Conservation (phyloP, 2,888 invertebrate genomes). For the Andrena bucephala region DNA sequence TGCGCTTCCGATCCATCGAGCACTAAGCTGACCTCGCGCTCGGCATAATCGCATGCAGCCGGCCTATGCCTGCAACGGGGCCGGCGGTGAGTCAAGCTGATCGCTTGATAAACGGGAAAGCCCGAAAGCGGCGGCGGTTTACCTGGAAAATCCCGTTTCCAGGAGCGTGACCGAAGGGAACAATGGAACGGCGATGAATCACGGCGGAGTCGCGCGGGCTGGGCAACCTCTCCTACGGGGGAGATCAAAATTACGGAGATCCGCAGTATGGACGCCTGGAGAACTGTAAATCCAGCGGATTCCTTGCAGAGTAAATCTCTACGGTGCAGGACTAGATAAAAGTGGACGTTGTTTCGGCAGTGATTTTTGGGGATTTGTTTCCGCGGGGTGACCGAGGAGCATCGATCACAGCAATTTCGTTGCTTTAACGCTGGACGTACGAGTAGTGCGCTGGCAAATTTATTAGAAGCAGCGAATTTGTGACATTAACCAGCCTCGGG, state of each 20-base stretch:
- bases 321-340: constrained; percentile 1
- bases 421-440: background rate
- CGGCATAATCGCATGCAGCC: constrained; percentile 41
- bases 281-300: background rate
- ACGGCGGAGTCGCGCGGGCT: constrained; percentile 6
- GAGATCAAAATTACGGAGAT: background rate
- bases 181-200: constrained; percentile 27
- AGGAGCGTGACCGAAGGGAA: background rate
- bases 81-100: constrained; percentile 60
- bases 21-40: background rate
- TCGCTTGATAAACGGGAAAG: constrained; percentile 61
- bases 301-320: background rate
- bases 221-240: background rate
- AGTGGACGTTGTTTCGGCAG: background rate
- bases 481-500: background rate
- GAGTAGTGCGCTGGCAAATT: constrained; percentile 5
- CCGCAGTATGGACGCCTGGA: too few relatives aligned
- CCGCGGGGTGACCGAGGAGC: background rate
- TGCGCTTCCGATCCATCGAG: constrained; percentile 6
- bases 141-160: constrained; percentile 2
- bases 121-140: constrained; percentile 22
- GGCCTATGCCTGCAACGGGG: constrained; percentile 15
- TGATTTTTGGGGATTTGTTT: background rate
- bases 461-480: background rate
- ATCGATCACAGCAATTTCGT: background rate